Base-by-base conservation (phyloP, 2,888 invertebrate genomes). In the Adineta ricciae region DNA sequence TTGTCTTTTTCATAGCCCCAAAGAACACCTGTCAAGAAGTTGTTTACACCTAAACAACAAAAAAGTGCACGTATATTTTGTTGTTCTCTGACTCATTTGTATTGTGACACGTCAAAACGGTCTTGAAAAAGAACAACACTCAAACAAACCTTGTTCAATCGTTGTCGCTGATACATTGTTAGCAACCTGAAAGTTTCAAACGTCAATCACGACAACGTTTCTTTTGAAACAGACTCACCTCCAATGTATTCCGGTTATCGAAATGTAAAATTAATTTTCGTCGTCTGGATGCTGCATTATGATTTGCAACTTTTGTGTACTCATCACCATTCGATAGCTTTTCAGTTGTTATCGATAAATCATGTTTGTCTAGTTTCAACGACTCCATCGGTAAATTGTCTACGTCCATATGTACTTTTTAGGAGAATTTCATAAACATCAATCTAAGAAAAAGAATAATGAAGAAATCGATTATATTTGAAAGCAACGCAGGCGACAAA, bases 241-340 rank as follows among this genome's bases (percentile, higher is more conserved):
- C 87, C 41, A 90, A 88, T 1, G 90, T 90, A 87, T 90, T 90
- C 72, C 90, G 87, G 32, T 90, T 88, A 86, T 90, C 90, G 86
- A 90, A 88, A 87, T 90, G 90, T 21, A 90, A 87, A 50, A 90
- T 87, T 14, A 90, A 88, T 87, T 90, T 90, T 84, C 78, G 78
- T 41, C 41, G 24, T 41, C 11, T 41, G 19, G 32, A 32, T 64
- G 16, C 3, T 36, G 16, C 1, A 32, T 64, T 64, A 2, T 64
- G 14, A 32, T 64, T 64, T 1, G 14, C 14, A 32, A 64, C 4
- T 36, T 0, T 64, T 32, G 64, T 64, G 19, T 64, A 64, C 32
- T 64, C 64, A 32, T 19, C 16, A 32, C 64, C 64, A 32, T 64
- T 64, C 2, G 32, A 32, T 19, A 64, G 19, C 32, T 32, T 16